Evolutionary conservation across 2,113 vertebrate species (phyloP).

Genomic region (Daubentonia madagascariensis): DNA sequence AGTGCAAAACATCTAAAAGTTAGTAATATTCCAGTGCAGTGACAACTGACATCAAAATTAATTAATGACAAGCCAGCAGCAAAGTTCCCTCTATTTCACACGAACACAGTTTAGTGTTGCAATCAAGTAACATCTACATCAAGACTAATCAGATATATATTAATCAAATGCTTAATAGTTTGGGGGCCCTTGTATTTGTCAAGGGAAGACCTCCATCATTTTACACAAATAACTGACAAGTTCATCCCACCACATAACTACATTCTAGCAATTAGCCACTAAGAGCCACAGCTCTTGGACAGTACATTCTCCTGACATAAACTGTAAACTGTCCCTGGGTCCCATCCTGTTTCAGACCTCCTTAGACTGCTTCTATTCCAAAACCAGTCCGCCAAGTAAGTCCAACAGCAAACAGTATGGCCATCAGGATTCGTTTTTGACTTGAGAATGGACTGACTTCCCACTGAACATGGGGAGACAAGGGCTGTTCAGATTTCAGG

Average conservation of each 20-base stretch:
- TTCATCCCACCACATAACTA: neutral
- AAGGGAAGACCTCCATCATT: neutral
- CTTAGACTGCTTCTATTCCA: neutral
- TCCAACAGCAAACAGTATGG: neutral
- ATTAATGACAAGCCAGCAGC: conserved; percentile 33
- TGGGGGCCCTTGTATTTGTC: neutral
- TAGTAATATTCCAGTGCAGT: neutral
- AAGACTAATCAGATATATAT: conserved; percentile 32
- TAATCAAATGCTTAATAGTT: conserved; percentile 25
- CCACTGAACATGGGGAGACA: neutral
- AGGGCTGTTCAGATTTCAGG: neutral
- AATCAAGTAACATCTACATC: neutral
- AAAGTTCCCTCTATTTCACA: conserved; percentile 26
- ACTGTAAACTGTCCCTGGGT: neutral
- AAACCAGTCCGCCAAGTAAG: neutral
- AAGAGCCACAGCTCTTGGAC: neutral
- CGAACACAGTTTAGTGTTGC: neutral
- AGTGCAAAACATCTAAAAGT: neutral
- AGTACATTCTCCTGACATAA: neutral
- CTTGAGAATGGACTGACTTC: neutral
- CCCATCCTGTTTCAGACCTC: neutral
- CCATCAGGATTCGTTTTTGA: neutral
- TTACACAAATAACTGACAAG: neutral
- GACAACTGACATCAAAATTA: conserved; percentile 37
- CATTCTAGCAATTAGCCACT: neutral